Evolutionary conservation across 2,888 invertebrate genomes (phyloP).

Genomic region (Abscondita cerata): DNA sequence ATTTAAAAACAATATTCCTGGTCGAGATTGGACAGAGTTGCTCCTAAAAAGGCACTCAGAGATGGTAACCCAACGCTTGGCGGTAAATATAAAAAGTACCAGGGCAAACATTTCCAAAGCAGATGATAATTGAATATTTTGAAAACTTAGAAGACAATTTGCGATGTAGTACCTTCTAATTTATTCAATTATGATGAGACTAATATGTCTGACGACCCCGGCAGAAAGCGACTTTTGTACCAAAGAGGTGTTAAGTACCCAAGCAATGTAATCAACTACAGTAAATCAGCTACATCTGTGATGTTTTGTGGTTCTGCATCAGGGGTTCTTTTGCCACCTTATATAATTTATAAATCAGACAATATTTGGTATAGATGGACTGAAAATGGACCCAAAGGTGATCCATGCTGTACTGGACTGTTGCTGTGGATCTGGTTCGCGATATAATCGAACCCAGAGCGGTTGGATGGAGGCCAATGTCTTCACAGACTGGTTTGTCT

Average conservation of each 20-base stretch:
- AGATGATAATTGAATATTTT: conserved; percentile 1
- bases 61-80: conserved; percentile 10
- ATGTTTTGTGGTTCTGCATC: neutral
- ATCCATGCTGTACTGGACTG: conserved; percentile 33
- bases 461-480: neutral
- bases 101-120: neutral
- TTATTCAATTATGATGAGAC: neutral
- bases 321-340: conserved; percentile 38
- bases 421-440: neutral
- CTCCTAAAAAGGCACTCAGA: conserved; percentile 14
- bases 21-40: conserved; percentile 25
- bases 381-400: conserved; percentile 48
- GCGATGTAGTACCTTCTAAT: neutral
- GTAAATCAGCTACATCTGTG: neutral
- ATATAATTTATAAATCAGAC: conserved; percentile 48
- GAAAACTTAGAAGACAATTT: neutral
- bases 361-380: conserved; percentile 47
- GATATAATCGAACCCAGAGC: neutral
- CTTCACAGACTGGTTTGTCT: conserved; percentile 3
- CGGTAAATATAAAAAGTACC: conserved; percentile 17
- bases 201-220: neutral
- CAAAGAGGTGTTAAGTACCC: neutral
- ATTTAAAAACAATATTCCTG: conserved; percentile 25
- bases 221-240: neutral
- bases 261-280: neutral